A percentile compares a stretch with the other conserved stretches of the same genome.
Evolutionary conservation across 1,140 invertebrate genomes (phyloP).

Genomic region (Meteorus sp.): DNA sequence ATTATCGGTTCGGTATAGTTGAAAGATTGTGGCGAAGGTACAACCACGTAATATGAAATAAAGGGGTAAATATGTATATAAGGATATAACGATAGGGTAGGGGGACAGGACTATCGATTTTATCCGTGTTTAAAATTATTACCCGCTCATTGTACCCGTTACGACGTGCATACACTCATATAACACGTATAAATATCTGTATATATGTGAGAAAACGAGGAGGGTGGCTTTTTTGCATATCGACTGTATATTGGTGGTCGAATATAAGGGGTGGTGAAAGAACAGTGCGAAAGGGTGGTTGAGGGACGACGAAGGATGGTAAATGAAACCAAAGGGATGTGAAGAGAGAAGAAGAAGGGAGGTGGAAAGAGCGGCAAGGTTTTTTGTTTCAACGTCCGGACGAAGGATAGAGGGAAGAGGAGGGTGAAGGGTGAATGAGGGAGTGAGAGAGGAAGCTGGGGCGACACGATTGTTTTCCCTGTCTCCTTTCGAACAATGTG

Average conservation of each 20-base stretch:
- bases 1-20: background rate
- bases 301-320: too few species aligned
- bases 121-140: constrained; percentile 44
- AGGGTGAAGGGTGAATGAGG: background rate
- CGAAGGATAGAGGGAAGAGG: background rate
- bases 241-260: constrained; percentile 1
- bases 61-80: background rate
- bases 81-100: background rate
- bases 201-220: too few species aligned
- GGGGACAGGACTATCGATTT: constrained; percentile 37
- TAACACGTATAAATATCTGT: too few species aligned
- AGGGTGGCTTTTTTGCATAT: constrained; percentile 7
- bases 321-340: too few species aligned
- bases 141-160: constrained; percentile 29
- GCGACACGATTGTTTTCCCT: constrained; percentile 4
- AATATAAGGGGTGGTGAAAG: background rate
- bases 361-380: background rate
- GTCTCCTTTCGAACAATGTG: constrained; percentile 2
- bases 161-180: constrained; percentile 8
- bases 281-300: too few species aligned
- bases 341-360: too few species aligned
- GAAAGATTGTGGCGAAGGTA: background rate
- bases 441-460: background rate
- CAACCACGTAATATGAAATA: constrained; percentile 1
- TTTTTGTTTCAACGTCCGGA: constrained; percentile 2